phyloP scores from a whole-genome alignment of 2,113 vertebrate species.

The Rhineura floridana region DNA sequence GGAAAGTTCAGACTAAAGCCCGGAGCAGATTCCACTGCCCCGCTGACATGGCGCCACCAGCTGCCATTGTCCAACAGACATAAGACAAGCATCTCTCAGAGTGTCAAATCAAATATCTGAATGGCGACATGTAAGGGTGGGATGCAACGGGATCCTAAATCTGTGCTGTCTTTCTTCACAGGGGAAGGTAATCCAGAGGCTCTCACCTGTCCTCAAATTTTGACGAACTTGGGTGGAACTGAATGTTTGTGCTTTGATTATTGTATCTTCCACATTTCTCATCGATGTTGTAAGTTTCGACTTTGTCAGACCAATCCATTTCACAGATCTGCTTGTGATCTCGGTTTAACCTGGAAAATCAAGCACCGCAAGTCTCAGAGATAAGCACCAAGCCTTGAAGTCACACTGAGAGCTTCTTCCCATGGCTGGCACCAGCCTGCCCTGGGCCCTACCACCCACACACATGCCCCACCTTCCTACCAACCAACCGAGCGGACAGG shows the following conservation, averaged over 20 bases:
- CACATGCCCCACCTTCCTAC: too few species aligned
- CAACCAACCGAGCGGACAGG: too few species aligned
- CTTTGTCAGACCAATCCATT: constrained; percentile 90
- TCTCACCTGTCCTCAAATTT: constrained; percentile 84
- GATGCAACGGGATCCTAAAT: not conserved
- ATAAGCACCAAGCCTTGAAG: accelerated
- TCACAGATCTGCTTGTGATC: constrained; percentile 85
- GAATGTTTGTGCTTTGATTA: constrained; percentile 80
- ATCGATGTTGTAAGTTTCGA: constrained; percentile 82
- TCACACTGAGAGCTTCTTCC: too few species aligned
- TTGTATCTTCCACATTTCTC: constrained; percentile 76
- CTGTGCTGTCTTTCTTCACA: not conserved
- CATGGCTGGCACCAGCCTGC: too few species aligned
- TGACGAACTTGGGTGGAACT: constrained; percentile 79
- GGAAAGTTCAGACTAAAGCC: too few species aligned
- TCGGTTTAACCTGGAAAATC: constrained; percentile 77
- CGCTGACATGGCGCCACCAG: too few species aligned
- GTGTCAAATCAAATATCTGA: not conserved
- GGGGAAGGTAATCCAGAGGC: accelerated
- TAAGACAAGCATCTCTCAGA: not conserved
- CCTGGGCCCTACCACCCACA: too few species aligned
- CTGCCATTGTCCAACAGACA: too few species aligned
- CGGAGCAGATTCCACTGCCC: too few species aligned
- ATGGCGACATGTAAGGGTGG: not conserved
- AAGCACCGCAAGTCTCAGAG: not conserved